Evolutionary conservation across 2,888 invertebrate species (phyloP), one percentile per base, ranked within the genome.

Genomic region (Capitulum mitella): DNA sequence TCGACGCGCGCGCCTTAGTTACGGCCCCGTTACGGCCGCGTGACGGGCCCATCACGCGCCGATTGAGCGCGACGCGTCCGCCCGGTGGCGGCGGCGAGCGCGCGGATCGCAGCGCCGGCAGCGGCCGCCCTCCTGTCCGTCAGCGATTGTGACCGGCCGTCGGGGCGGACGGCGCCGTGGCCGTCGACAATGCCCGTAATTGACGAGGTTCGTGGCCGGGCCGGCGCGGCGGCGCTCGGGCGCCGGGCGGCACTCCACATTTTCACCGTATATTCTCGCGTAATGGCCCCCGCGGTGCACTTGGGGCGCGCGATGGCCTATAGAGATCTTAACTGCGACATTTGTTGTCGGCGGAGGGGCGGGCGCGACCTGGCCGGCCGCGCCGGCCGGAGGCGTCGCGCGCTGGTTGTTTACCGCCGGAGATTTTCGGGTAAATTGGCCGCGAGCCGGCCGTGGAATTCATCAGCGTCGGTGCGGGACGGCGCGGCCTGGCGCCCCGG

Each of bases 201-300:
- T 43, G 43, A 5, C 43, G 43, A 43, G 43, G 6, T 12, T 5
- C 12, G 43, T 43, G 12, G 43, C 43, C 43, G 29, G 37, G 1
- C 64, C n/a, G 10, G 22, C 70, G 43, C 43, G 37, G 1, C 64
- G 64, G 34, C 34, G 34, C 34, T 6, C 34, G 64, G 34, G 19
- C 51, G 58, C 64, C 61, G 32, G 34, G n/a, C n/a, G 64, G 34
- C 34, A 64, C 64, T 64, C 64, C 64, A 64, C 34, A 64, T 64
- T 64, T 64, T 19, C 19, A 5, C 34, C 64, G 64, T 64, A 32
- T 64, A 29, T 51, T 64, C 34, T 64, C 34, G 5, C 3, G 19
- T 64, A 34, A 64, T 16, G 64, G 64, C 64, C 64, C 34, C 64
- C 3, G 19, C 19, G 64, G 64, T 19, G 64, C 34, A 64, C 16